These are phyloP conservation scores for Leptoclinus maculatus DNA, from an alignment of 2,797 vertebrate species.

Conservation along the genomic window DNA sequence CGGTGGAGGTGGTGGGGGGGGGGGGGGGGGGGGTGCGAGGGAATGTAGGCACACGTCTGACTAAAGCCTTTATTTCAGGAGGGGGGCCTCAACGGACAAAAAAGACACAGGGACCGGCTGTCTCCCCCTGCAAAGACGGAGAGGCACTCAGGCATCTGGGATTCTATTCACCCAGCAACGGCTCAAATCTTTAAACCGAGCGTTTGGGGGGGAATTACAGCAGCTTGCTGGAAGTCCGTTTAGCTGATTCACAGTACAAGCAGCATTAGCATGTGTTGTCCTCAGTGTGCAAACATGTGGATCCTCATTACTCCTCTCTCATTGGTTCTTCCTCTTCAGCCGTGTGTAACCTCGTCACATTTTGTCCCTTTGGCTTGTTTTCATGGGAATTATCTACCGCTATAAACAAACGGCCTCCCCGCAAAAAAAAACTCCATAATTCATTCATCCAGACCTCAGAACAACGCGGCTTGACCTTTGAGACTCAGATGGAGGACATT, in stretches of 20 bases:
- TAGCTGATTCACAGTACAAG: slow-evolving; percentile 18
- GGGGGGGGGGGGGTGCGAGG: slow-evolving; percentile 12
- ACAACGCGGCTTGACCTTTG: slow-evolving; percentile 60
- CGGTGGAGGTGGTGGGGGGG: slow-evolving; percentile 4
- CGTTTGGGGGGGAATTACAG: slow-evolving; percentile 21
- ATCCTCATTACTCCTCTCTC: slow-evolving; percentile 8
- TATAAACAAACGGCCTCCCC: slow-evolving; percentile 3
- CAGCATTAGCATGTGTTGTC: not conserved
- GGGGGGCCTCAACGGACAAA: slow-evolving; percentile 71
- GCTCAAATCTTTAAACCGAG: slow-evolving; percentile 35
- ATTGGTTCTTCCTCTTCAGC: not conserved
- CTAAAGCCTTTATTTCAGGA: slow-evolving; percentile 67
- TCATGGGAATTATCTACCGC: slow-evolving; percentile 23
- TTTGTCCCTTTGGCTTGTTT: slow-evolving; percentile 15
- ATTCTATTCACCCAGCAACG: slow-evolving; percentile 62
- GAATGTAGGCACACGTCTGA: slow-evolving; percentile 78
- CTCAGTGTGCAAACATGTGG: not conserved
- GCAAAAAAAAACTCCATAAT: slow-evolving; percentile 36
- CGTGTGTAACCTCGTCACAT: slow-evolving; percentile 2
- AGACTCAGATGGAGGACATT: slow-evolving; percentile 53
- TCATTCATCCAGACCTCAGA: slow-evolving; percentile 47
- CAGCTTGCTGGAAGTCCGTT: slow-evolving; percentile 29
- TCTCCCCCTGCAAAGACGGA: slow-evolving; percentile 50
- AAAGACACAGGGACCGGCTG: slow-evolving; percentile 71
- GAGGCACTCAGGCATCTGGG: slow-evolving; percentile 65